These are phyloP conservation scores for Mormyrops attenuatus DNA, from an alignment of 2,797 vertebrate genomes.

Conservation along the genomic window DNA sequence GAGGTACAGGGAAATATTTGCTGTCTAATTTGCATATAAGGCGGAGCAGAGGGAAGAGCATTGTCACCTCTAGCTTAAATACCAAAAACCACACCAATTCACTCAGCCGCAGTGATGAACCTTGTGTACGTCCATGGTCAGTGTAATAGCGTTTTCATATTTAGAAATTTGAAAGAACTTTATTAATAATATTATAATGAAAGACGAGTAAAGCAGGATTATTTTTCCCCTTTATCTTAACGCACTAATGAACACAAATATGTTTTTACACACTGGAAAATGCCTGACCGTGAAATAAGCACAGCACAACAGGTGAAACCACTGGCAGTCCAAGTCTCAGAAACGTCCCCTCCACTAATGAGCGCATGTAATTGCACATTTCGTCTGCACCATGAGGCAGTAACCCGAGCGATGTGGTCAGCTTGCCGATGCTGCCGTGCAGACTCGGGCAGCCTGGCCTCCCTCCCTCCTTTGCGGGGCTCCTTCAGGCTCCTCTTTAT, in stretches of 20 bases:
- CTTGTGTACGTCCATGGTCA: not conserved
- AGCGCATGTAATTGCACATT: not conserved
- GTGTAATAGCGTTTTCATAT: not conserved
- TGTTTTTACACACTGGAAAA: not conserved
- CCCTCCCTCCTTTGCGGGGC: not conserved
- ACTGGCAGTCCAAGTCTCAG: not conserved
- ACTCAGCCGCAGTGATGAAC: not conserved
- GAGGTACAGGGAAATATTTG: not conserved
- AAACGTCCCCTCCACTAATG: not conserved
- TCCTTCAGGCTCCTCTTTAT: conserved; percentile 13
- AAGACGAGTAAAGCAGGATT: not conserved
- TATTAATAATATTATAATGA: not conserved
- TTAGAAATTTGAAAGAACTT: not conserved
- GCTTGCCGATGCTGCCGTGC: not conserved
- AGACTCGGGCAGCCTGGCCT: not conserved
- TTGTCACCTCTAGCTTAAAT: not conserved
- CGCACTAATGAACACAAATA: not conserved
- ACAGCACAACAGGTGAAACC: not conserved
- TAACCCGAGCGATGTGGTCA: not conserved
- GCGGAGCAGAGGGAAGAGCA: not conserved
- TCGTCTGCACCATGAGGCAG: not conserved
- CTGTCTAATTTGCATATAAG: not conserved
- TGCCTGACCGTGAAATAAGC: not conserved
- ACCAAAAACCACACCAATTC: not conserved
- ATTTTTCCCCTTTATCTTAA: not conserved